Conservation (phyloP, 2,797 vertebrate genomes). For the Pelobates cultripes region DNA sequence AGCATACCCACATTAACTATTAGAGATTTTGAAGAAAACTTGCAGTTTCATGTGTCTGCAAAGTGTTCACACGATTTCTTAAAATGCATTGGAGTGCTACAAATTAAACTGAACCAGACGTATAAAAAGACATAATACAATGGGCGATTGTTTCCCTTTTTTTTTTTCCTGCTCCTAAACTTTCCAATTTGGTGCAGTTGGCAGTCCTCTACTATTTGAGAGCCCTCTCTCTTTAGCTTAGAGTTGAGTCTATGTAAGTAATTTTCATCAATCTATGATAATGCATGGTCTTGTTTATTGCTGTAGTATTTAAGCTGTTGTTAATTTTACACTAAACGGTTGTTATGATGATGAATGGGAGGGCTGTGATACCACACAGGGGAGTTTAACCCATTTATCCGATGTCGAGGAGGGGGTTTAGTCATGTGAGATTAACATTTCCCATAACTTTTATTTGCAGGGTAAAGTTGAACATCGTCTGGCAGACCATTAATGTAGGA, state of each 20-base stretch:
- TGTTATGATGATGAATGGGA: constrained; percentile 76
- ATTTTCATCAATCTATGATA: constrained; percentile 71
- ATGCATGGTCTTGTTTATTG: constrained; percentile 72
- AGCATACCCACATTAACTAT: not conserved
- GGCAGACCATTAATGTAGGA: not conserved
- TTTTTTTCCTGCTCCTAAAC: constrained; percentile 31
- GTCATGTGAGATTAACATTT: constrained; percentile 5
- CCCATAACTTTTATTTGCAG: constrained; percentile 24
- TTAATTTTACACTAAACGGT: constrained; percentile 81
- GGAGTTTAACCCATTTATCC: constrained; percentile 64
- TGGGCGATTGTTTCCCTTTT: not conserved
- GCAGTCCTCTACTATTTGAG: constrained; percentile 16
- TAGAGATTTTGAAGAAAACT: too few species aligned
- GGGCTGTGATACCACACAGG: constrained; percentile 65
- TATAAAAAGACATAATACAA: constrained; percentile 7
- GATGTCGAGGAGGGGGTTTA: constrained; percentile 48
- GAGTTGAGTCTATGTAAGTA: constrained; percentile 65
- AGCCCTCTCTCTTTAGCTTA: constrained; percentile 30
- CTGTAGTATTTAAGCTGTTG: constrained; percentile 75
- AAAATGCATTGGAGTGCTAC: not conserved
- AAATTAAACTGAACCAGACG: constrained; percentile 6
- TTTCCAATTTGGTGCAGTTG: constrained; percentile 49
- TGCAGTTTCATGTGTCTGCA: constrained; percentile 6
- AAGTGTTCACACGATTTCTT: constrained; percentile 14
- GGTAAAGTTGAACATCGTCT: not conserved